Evolutionary conservation across 1,140 invertebrate genomes (phyloP).

Genomic region (Drosophila ficusphila): DNA sequence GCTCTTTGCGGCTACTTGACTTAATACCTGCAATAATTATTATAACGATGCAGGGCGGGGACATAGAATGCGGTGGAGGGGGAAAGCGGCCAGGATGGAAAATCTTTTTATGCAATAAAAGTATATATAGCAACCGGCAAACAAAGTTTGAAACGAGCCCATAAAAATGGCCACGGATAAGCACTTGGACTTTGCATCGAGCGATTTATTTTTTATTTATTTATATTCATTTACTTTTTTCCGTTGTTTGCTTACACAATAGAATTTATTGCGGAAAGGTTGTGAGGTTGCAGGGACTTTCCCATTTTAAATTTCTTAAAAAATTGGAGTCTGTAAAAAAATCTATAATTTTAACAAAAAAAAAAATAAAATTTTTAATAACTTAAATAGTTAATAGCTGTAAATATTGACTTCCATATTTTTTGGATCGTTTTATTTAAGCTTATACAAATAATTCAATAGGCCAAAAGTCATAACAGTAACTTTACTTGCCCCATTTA

Average conservation of each 20-base stretch:
- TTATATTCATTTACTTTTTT: conserved; percentile 33
- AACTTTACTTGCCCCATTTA: conserved; percentile 22
- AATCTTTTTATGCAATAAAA: conserved; percentile 50
- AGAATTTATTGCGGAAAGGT: conserved; percentile 37
- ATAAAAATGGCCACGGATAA: conserved; percentile 76
- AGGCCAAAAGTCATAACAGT: conserved; percentile 30
- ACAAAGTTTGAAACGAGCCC: conserved; percentile 50
- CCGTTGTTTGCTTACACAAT: conserved; percentile 29
- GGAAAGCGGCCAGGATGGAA: conserved; percentile 5
- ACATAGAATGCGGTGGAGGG: conserved; percentile 4
- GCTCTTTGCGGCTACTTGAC: conserved; percentile 76
- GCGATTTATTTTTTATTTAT: conserved; percentile 68
- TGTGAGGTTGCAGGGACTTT: not conserved
- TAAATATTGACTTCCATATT: conserved; percentile 6
- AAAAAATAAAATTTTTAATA: not conserved
- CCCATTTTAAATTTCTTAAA: not conserved
- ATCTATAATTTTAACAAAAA: no score
- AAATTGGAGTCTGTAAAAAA: no score
- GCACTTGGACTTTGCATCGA: conserved; percentile 79
- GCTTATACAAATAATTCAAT: conserved; percentile 27
- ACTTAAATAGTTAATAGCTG: not conserved
- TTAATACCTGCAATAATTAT: conserved; percentile 82
- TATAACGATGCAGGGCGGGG: conserved; percentile 67
- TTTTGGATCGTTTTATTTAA: conserved; percentile 12
- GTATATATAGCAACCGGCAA: conserved; percentile 29